Evolutionary conservation across 2,888 invertebrate genomes (phyloP).

Genomic region (Diaperis boleti): DNA sequence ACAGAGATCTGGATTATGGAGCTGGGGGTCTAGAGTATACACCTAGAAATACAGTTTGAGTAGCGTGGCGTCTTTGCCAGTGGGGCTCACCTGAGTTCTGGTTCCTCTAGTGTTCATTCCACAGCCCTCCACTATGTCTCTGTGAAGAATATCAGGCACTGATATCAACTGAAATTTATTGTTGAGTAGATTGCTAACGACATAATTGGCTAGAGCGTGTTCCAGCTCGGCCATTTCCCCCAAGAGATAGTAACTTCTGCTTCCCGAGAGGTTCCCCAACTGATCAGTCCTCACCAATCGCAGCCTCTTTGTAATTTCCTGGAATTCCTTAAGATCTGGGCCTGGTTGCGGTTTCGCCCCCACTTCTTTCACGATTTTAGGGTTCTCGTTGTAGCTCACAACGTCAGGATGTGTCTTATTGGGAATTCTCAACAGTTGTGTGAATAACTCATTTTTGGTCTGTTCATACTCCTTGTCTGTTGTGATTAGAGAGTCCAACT

Average conservation of each 20-base stretch:
- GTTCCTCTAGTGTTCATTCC: conserved; percentile 85
- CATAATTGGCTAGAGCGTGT: conserved; percentile 83
- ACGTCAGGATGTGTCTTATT: conserved; percentile 81
- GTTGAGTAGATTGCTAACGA: conserved; percentile 74
- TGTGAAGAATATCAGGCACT: conserved; percentile 90
- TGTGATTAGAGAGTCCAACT: conserved; percentile 56
- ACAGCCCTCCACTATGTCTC: conserved; percentile 84
- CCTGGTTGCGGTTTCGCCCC: conserved; percentile 69
- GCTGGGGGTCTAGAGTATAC: conserved; percentile 68
- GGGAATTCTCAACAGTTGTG: conserved; percentile 78
- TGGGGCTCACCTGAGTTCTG: conserved; percentile 78
- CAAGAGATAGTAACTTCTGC: conserved; percentile 85
- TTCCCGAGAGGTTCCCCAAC: conserved; percentile 82
- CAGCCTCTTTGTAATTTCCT: conserved; percentile 74
- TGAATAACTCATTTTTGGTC: conserved; percentile 64
- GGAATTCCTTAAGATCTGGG: conserved; percentile 72
- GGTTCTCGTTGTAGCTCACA: conserved; percentile 70
- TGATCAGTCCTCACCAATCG: conserved; percentile 78
- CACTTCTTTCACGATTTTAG: conserved; percentile 70
- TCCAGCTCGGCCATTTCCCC: conserved; percentile 86
- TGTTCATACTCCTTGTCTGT: conserved; percentile 49
- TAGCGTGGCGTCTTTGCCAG: too few relatives aligned
- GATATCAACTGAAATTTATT: conserved; percentile 82
- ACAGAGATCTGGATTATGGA: conserved; percentile 76
- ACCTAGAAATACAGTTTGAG: too few relatives aligned